These are phyloP conservation scores for Caretta caretta DNA, from an alignment of 2,113 vertebrate genomes.

Conservation along the genomic window DNA sequence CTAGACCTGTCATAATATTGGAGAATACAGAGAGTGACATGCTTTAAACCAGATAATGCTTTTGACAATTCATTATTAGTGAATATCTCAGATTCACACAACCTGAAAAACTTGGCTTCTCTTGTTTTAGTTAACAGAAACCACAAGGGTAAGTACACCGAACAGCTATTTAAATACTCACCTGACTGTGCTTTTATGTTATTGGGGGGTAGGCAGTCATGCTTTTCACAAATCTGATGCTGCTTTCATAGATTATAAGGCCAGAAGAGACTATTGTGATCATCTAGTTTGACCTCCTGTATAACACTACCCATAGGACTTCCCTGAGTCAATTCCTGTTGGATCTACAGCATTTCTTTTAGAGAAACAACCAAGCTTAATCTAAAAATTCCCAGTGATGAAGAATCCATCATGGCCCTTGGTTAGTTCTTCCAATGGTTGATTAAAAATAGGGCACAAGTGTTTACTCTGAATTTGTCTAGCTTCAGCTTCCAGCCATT, in stretches of 20 bases:
- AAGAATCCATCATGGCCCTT: neutral
- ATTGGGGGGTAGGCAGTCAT: neutral
- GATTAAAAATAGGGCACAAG: neutral
- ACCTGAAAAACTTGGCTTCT: rapidly evolving
- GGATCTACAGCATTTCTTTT: neutral
- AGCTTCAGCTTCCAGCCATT: neutral
- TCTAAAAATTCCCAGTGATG: neutral
- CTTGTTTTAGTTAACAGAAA: neutral
- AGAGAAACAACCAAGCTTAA: neutral
- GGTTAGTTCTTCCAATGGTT: neutral
- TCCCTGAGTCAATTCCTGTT: neutral
- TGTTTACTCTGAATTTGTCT: neutral
- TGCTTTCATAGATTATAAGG: neutral
- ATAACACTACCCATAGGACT: neutral
- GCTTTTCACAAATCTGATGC: rapidly evolving
- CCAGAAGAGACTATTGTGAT: neutral
- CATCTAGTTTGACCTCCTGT: neutral
- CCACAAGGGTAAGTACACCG: neutral
- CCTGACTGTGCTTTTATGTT: neutral
- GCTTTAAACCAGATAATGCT: rapidly evolving
- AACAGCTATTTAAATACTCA: neutral
- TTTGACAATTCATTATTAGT: neutral
- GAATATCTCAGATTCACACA: rapidly evolving
- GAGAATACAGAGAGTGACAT: rapidly evolving
- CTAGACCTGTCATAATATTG: rapidly evolving